Base-by-base conservation (phyloP, 2,888 invertebrate genomes). In the Cremastobaeus sp. region DNA sequence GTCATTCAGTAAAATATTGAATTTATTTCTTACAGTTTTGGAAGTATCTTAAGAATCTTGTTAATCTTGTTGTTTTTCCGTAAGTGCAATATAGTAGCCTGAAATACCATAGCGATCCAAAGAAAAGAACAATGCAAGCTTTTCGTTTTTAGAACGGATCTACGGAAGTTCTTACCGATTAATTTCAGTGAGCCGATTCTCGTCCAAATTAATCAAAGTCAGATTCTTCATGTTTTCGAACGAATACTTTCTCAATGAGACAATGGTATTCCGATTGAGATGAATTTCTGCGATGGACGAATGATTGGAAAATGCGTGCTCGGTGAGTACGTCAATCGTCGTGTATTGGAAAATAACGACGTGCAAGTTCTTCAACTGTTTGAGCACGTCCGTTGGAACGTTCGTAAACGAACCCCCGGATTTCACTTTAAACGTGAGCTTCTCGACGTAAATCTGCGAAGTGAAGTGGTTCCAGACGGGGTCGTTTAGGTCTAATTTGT, bases 181-280 rank as follows among this genome's bases (percentile, higher is more conserved):
- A 57, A 96, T 91, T 84, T 94, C 94, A 9, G 91, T 89, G 77
- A 96, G 93, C 84, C 91, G 90, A 88, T 96, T 96, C 76, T 93
- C 93, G 81, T 93, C 93, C 77, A 96, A 88, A 85, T 92, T 92
- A 76, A 96, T 89, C 35, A 91, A 89, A 1, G 91, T 91, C 79
- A 95, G 87, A 68, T 92, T 92, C 0, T 91, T 91, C 80, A 95
- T 89, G 85, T 93, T 92, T 50, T 93, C 92, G 79, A 96, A 93
- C 0, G 95, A 91, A 83, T 92, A 91, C 77, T 91, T 91, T 68
- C 91, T 91, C 77, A 96, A 86, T 0, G 88, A 89, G 81, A 91
- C 90, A 50, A 96, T 94, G 82, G 91, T 91, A 86, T 93, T 94
- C 70, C 92, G 91, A 1, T 91, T 91, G 66, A 95, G 88, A 3